Base-by-base conservation (phyloP, 2,888 invertebrate genomes). In the Lypha dubia region DNA sequence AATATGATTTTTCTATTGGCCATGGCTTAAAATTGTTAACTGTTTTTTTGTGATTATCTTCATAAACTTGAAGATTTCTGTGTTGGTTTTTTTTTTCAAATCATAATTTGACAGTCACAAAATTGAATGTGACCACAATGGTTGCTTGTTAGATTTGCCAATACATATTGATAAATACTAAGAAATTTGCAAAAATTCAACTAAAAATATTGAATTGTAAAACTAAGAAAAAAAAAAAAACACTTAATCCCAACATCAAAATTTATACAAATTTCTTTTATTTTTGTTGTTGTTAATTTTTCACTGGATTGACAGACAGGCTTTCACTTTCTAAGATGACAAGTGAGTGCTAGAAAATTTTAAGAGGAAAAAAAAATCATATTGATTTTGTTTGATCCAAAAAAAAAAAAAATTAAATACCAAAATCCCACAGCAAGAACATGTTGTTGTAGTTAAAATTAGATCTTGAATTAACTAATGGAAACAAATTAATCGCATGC, bases 1-100 rank as follows among this genome's bases (percentile, higher is more conserved):
- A 73, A 83, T 41, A 70, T 70, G 65, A 65, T 70, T 79, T 65
- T 79, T 71, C 79, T 60, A 75, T 74, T 83, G 83, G 65, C 65
- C 70, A 58, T 65, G 32, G 51, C 79, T 58, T 65, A 49, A 49
- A 79, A 65, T 65, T 79, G 49, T 65, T 58, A 28, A 32, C 38
- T 70, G 38, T 22, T 79, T 65, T 79, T 65, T 46, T 73, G 15
- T 51, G 49, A 51, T 41, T 60, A 38, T 68, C 13, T 41, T 20
- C 49, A 73, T 65, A 73, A 73, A 65, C 63, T 65, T 46, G 63
- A 63, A 65, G 63, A 79, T 65, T n/a, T n/a, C 56, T 46, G 13
- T 35, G 11, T 77, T 46, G 28, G 67, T 73, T 28, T 46, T 15
- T 32, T 38, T n/a, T n/a, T n/a, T n/a, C n/a, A n/a, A n/a, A 56